A percentile compares a stretch with the other conserved stretches of the same genome.
These are phyloP conservation scores for Hippoglossus hippoglossus DNA, from an alignment of 2,797 vertebrate genomes.

Conservation along the genomic window DNA sequence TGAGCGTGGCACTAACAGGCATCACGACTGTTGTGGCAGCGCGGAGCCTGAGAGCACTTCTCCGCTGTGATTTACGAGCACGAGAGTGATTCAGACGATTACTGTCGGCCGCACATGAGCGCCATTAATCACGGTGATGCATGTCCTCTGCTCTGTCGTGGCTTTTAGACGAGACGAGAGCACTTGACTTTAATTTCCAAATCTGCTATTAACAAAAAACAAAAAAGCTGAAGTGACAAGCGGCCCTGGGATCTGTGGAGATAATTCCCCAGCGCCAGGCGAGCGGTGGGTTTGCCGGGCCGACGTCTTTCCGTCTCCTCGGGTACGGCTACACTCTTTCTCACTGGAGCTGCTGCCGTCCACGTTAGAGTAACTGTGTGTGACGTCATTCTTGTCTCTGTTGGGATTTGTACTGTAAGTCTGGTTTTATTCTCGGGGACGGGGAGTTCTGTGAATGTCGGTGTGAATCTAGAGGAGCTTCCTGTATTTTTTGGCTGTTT, in stretches of 20 bases:
- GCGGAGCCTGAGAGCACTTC: constrained; percentile 2
- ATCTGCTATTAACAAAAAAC: not conserved
- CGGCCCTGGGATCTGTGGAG: not conserved
- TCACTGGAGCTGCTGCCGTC: not conserved
- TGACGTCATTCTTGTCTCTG: constrained; percentile 33
- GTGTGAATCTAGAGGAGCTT: constrained; percentile 23
- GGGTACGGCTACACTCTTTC: too few species aligned
- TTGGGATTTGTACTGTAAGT: constrained; percentile 35
- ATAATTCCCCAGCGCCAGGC: not conserved
- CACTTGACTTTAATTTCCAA: constrained; percentile 6
- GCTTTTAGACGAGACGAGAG: constrained; percentile 3
- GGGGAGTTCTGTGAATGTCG: constrained; percentile 1
- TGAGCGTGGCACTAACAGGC: constrained; percentile 28
- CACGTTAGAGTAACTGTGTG: constrained; percentile 1
- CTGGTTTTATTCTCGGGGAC: constrained; percentile 1
- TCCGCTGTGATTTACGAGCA: constrained; percentile 20
- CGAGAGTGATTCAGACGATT: constrained; percentile 22
- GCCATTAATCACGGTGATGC: constrained; percentile 46
- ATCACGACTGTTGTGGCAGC: constrained; percentile 15
- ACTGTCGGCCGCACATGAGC: constrained; percentile 21
- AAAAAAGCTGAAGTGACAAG: not conserved
- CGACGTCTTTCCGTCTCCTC: too few species aligned
- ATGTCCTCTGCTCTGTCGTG: not conserved
- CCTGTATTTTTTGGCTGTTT: constrained; percentile 62
- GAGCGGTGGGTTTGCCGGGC: not conserved